Evolutionary conservation across 2,797 vertebrate genomes (phyloP), one percentile per base, ranked within the genome.

Genomic region (Heliangelus exortis): DNA sequence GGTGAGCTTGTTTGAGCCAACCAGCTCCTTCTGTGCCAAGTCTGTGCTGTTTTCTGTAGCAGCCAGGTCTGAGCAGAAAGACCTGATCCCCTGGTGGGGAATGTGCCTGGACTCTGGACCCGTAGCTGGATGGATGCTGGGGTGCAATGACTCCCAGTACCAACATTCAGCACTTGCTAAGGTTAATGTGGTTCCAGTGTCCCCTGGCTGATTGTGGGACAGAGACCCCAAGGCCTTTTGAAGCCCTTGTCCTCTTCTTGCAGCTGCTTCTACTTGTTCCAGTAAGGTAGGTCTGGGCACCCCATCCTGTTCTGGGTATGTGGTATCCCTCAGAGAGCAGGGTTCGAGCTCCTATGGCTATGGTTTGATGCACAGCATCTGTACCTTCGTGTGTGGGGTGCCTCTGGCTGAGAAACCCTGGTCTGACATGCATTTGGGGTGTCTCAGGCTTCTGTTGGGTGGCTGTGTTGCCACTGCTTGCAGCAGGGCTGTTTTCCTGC

Each of bases 111-210:
- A 68, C 77, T 59, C 68, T 36, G 68, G 65, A 57, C 61, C 20
- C 1, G 1, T 45, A 54, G 47, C 34, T 25, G 11, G 29, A 3
- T 25, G 11, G 29, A 4, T 0, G 0, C 26, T 72, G 29, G 21
- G 25, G 0, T 17, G 19, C n/a, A n/a, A 7, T 28, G 65, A 34
- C 78, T 87, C 25, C 43, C 39, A 48, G 63, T 2, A 10, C 67
- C 1, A 6, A 9, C 21, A 81, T 57, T 23, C 59, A 58, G 2
- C 15, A 3, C 26, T 65, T 68, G 62, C 7, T 50, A 5, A 36
- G 5, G 4, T 33, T 75, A 51, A 43, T 1, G 0, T 69, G 43
- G 41, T 58, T 75, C 34, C 25, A 7, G 54, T 68, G 45, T 75
- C 7, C 15, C 8, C 41, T 31, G 36, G 41, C 10, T 0, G 5